Base-by-base conservation (phyloP, 1,140 invertebrate genomes). In the Leptinotarsa lineolata region DNA sequence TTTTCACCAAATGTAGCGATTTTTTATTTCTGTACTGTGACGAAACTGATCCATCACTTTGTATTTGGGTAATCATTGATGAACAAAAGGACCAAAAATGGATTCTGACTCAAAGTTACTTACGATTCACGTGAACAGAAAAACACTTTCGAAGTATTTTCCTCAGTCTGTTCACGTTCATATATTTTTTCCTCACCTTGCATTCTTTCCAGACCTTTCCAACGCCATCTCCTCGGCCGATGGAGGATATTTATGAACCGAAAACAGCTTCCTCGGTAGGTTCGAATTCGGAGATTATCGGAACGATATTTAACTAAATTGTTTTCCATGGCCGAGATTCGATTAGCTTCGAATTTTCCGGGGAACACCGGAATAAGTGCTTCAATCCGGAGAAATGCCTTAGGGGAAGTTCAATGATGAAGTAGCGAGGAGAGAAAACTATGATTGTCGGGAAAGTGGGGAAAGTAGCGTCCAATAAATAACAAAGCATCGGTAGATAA, bases 371-470 rank as follows among this genome's bases (percentile, higher is more conserved):
- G 45, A 75, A 72, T 72, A 72, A 75, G 64, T 72, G 70, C 61
- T 72, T 68, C 70, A 39, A 72, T 72, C 68, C 64, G 20, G 39
- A 30, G 74, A 72, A 76, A 77, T 74, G 65, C 68, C 76, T 44
- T 68, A 63, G 72, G 77, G 77, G 77, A 72, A 76, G 75, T 77
- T 75, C 74, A 76, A 75, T 77, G 75, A 74, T 78, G 72, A 78
- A 78, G 70, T 63, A 65, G 72, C 72, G 67, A 59, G 76, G 74
- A 78, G 75, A 73, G 78, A 81, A 81, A 80, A 81, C 78, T 79
- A 80, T 81, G 79, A 81, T 79, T 79, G 80, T 77, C 78, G 79
- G 76, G 77, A 80, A 81, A 81, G 78, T 79, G 77, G 78, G 76
- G 78, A 81, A 81, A 76, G 75, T 78, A 78, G 74, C 70, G 66